phyloP scores from a whole-genome alignment of 2,888 invertebrate genomes.

The Plutella xylostella region DNA sequence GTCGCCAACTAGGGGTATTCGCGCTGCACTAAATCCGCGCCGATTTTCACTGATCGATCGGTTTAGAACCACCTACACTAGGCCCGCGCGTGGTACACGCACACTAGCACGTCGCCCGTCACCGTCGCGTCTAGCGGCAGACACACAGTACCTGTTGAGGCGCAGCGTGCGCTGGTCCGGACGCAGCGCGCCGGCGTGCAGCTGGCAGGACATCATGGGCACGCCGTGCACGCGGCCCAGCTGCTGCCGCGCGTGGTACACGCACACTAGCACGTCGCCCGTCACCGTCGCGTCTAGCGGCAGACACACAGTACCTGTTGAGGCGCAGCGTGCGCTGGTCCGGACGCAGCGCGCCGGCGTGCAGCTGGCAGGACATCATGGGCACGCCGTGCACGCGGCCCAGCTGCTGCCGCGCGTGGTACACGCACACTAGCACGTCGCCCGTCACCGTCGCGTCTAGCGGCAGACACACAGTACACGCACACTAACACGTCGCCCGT shows the following conservation, averaged over 20 bases:
- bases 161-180: constrained; percentile 79
- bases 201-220: constrained; percentile 88
- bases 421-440: constrained; percentile 85
- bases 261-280: constrained; percentile 86
- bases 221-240: constrained; percentile 85
- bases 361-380: constrained; percentile 84
- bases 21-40: too few relatives aligned
- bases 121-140: constrained; percentile 84
- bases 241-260: constrained; percentile 90
- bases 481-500: constrained; percentile 70
- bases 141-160: constrained; percentile 77
- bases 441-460: constrained; percentile 71
- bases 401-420: constrained; percentile 89
- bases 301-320: constrained; percentile 61
- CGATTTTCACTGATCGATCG: too few relatives aligned
- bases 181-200: constrained; percentile 89
- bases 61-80: too few relatives aligned
- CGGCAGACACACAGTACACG: constrained; percentile 30
- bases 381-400: constrained; percentile 84
- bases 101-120: constrained; percentile 86
- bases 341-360: constrained; percentile 81
- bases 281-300: constrained; percentile 79
- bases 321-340: constrained; percentile 74
- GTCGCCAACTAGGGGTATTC: too few relatives aligned
- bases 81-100: constrained; percentile 87